These are phyloP conservation scores for Ctenicera cuprea DNA, from an alignment of 2,888 invertebrate genomes.

Conservation along the genomic window DNA sequence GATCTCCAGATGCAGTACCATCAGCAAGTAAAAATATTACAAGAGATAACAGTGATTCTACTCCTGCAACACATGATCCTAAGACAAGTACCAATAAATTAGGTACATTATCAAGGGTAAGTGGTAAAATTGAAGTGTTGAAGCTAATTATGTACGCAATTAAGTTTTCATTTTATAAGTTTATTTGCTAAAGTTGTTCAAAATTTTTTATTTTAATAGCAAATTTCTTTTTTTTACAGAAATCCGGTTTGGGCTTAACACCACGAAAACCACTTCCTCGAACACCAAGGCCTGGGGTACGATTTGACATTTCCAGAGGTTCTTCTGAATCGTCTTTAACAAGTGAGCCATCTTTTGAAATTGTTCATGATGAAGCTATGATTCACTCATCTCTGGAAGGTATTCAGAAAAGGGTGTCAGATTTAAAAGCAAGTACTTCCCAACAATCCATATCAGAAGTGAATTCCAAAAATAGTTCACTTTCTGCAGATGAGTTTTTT, in stretches of 20 bases:
- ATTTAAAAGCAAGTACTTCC: background rate
- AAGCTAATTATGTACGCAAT: too few species aligned
- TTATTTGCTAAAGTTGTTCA: background rate
- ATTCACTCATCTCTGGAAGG: constrained; percentile 23
- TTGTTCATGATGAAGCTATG: constrained; percentile 40
- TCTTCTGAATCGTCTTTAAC: constrained; percentile 46
- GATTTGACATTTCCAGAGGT: constrained; percentile 51
- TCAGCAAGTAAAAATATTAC: constrained; percentile 45
- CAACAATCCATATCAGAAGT: background rate
- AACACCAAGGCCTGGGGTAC: constrained; percentile 56
- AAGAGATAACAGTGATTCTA: background rate
- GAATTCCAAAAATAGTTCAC: constrained; percentile 25
- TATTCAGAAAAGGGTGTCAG: background rate
- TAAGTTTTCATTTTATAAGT: too few species aligned
- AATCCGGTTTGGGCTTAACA: constrained; percentile 56
- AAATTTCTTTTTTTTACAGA: too few species aligned
- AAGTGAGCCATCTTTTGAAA: constrained; percentile 11
- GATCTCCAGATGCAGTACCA: constrained; percentile 29
- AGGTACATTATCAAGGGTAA: constrained; percentile 1
- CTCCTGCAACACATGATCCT: background rate
- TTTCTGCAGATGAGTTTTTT: constrained; percentile 57
- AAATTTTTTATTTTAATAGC: constrained; percentile 37
- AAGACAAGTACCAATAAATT: background rate
- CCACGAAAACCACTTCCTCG: constrained; percentile 61
- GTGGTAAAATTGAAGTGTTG: background rate